A percentile compares a stretch with the other conserved stretches of the same genome.
Evolutionary conservation across 2,888 invertebrate genomes (phyloP).

Genomic region (Acanthococcus lagerstroemiae): DNA sequence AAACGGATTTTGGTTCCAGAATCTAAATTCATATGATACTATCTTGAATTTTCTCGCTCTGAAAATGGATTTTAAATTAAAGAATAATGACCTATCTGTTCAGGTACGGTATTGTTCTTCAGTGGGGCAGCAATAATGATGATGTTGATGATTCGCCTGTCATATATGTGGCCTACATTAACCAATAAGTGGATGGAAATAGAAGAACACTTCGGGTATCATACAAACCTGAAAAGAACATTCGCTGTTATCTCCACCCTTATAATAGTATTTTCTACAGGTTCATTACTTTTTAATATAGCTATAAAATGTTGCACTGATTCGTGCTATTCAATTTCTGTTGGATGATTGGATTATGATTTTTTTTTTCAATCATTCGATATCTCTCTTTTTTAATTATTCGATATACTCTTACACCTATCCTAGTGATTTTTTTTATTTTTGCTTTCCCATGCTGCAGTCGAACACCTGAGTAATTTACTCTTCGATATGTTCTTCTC

Average conservation of each 20-base stretch:
- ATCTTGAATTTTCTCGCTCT: background rate
- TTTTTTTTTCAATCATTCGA: no score
- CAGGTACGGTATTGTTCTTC: slow-evolving; percentile 33
- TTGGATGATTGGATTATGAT: no score
- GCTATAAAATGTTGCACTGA: no score
- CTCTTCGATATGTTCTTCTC: slow-evolving; percentile 26
- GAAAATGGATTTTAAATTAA: background rate
- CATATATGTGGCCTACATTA: slow-evolving; percentile 31
- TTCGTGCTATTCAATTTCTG: no score
- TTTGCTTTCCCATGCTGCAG: no score
- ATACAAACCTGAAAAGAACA: slow-evolving; percentile 28
- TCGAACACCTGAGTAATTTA: slow-evolving; percentile 31
- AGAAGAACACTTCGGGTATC: slow-evolving; percentile 32
- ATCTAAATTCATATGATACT: background rate
- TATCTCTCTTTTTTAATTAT: no score
- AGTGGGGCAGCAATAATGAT: slow-evolving; percentile 31
- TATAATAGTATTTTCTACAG: slow-evolving; percentile 28
- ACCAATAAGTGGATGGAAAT: slow-evolving; percentile 32
- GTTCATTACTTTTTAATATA: slow-evolving; percentile 18
- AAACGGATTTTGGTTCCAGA: background rate
- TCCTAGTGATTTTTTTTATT: no score
- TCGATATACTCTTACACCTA: no score
- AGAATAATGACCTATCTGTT: background rate
- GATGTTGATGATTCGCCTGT: slow-evolving; percentile 32
- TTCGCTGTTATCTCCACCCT: slow-evolving; percentile 31